A percentile compares a stretch with the other conserved stretches of the same genome.
These are phyloP conservation scores for Gadus macrocephalus DNA, from an alignment of 2,113 vertebrate species.

Conservation along the genomic window DNA sequence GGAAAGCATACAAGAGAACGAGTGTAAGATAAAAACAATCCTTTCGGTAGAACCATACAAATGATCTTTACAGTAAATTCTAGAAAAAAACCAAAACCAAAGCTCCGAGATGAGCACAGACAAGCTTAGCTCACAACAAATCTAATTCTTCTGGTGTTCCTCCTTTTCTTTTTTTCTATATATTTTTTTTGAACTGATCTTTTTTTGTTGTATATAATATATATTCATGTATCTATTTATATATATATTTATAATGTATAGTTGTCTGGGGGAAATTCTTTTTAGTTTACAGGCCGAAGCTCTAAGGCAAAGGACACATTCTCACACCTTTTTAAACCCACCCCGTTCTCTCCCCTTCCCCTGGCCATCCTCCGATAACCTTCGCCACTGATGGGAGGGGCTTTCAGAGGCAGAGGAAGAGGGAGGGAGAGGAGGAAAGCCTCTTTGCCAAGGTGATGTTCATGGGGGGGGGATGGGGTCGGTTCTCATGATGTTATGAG, in stretches of 20 bases:
- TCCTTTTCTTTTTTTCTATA: background rate
- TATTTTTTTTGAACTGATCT: constrained; percentile 25
- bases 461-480: constrained; percentile 10
- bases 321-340: constrained; percentile 26
- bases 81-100: constrained; percentile 67
- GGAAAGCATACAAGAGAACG: constrained; percentile 38
- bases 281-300: constrained; percentile 62
- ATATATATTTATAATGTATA: constrained; percentile 60
- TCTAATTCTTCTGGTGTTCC: constrained; percentile 43
- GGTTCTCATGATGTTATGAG: constrained; percentile 43
- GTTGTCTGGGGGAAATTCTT: constrained; percentile 49
- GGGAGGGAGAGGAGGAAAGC: constrained; percentile 24
- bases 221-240: constrained; percentile 64
- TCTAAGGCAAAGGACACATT: constrained; percentile 59
- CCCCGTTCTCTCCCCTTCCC: background rate
- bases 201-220: constrained; percentile 60
- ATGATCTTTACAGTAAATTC: constrained; percentile 67
- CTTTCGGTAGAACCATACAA: constrained; percentile 64
- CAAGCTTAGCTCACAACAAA: constrained; percentile 51
- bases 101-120: constrained; percentile 45
- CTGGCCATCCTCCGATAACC: background rate
- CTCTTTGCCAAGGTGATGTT: constrained; percentile 25
- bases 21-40: constrained; percentile 43
- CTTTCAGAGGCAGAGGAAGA: constrained; percentile 16
- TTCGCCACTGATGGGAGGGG: background rate